A percentile compares a stretch with the other conserved stretches of the same genome.
These are phyloP conservation scores for Chloroclysta siterata DNA, from an alignment of 2,888 invertebrate species.

Conservation along the genomic window DNA sequence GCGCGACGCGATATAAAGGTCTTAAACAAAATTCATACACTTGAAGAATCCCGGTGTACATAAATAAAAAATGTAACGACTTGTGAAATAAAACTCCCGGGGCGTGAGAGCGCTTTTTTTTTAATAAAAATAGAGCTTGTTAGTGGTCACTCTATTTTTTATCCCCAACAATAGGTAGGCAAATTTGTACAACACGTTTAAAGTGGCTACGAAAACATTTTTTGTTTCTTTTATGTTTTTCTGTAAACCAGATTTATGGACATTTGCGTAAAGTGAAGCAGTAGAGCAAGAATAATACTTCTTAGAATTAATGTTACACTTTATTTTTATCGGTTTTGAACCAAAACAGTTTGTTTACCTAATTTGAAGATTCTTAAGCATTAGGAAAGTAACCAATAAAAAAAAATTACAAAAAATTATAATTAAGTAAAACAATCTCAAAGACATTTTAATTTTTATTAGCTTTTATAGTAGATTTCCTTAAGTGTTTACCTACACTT, in stretches of 20 bases:
- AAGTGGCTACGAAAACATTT: slow-evolving; percentile 64
- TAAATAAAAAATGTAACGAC: slow-evolving; percentile 18
- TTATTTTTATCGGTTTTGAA: too few species aligned
- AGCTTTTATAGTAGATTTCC: too few species aligned
- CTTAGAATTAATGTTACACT: not conserved
- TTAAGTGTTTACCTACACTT: too few species aligned
- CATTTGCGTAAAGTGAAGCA: slow-evolving; percentile 8
- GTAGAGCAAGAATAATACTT: slow-evolving; percentile 3
- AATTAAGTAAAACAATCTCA: too few species aligned
- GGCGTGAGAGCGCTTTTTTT: slow-evolving; percentile 59
- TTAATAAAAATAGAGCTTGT: slow-evolving; percentile 58
- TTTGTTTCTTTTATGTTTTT: slow-evolving; percentile 36
- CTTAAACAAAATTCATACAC: slow-evolving; percentile 7
- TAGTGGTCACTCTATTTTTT: slow-evolving; percentile 63
- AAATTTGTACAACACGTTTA: slow-evolving; percentile 66
- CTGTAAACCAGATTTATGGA: slow-evolving; percentile 27
- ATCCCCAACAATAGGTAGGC: slow-evolving; percentile 52
- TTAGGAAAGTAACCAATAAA: too few species aligned
- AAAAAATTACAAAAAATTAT: too few species aligned
- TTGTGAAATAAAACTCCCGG: slow-evolving; percentile 39
- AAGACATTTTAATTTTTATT: too few species aligned
- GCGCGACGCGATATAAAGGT: too few species aligned
- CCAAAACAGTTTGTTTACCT: not conserved
- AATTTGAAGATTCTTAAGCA: not conserved
- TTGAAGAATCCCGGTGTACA: slow-evolving; percentile 3